phyloP scores from a whole-genome alignment of 2,888 invertebrate species.

The Archips crataeganus region DNA sequence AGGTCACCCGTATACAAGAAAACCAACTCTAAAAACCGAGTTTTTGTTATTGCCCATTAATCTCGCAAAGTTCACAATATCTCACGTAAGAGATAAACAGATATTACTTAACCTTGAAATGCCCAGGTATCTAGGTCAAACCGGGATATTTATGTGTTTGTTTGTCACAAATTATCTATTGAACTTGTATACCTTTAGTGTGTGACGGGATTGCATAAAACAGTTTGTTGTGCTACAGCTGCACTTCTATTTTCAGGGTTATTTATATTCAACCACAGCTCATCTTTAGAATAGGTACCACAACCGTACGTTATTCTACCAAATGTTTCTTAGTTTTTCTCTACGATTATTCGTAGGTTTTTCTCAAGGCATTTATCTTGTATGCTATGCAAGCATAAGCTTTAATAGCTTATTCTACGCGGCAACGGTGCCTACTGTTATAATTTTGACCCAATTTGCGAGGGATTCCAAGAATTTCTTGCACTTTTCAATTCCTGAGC shows the following conservation, averaged over 20 bases:
- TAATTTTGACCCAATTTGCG: neutral
- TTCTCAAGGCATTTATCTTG: too few relatives aligned
- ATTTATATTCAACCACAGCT: too few relatives aligned
- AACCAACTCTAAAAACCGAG: too few relatives aligned
- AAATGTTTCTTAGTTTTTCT: too few relatives aligned
- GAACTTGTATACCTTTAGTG: neutral
- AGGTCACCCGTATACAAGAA: too few relatives aligned
- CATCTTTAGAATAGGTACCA: too few relatives aligned
- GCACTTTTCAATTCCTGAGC: constrained; percentile 8
- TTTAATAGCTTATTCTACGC: too few relatives aligned
- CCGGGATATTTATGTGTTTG: constrained; percentile 2
- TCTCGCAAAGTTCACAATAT: neutral
- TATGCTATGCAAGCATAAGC: too few relatives aligned
- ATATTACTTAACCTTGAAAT: neutral
- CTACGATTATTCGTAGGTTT: too few relatives aligned
- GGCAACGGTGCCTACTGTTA: too few relatives aligned
- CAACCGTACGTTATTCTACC: too few relatives aligned
- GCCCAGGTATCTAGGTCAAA: neutral
- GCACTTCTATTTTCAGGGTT: neutral
- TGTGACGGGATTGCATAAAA: neutral
- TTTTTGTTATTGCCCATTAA: neutral
- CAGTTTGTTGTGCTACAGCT: neutral
- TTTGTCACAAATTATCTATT: neutral
- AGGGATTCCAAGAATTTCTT: neutral
- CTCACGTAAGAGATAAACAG: neutral